Conservation (phyloP, 2,113 vertebrate genomes). For the Salvator merianae region DNA sequence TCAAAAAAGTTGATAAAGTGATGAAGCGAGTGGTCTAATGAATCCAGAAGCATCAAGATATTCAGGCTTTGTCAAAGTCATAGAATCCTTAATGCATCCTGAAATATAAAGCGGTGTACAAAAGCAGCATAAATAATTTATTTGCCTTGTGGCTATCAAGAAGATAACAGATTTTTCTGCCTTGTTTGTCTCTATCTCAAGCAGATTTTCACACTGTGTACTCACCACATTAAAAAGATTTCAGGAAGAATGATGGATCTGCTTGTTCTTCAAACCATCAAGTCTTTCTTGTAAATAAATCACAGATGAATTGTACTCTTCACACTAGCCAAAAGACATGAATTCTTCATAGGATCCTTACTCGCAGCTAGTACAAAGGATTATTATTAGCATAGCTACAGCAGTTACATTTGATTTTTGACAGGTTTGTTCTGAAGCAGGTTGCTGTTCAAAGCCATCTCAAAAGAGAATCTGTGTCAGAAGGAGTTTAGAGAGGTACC, state of each 20-base stretch:
- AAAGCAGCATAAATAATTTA: conserved; percentile 63
- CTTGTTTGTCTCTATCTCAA: conserved; percentile 35
- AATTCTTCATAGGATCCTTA: conserved; percentile 15
- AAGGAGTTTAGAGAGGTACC: neutral
- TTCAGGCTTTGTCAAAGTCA: conserved; percentile 24
- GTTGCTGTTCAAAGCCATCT: neutral
- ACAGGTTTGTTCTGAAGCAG: neutral
- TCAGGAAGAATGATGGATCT: neutral
- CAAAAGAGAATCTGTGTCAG: neutral
- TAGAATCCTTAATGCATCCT: conserved; percentile 49
- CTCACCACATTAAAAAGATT: conserved; percentile 23
- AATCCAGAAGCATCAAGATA: conserved; percentile 41
- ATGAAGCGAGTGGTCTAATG: neutral
- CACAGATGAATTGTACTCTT: conserved; percentile 49
- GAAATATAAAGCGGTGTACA: conserved; percentile 54
- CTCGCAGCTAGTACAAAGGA: conserved; percentile 3
- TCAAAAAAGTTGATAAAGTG: conserved; percentile 25
- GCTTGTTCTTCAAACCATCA: conserved; percentile 46
- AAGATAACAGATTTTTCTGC: conserved; percentile 28
- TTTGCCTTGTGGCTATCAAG: conserved; percentile 44
- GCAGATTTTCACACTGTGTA: conserved; percentile 2
- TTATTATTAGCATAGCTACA: neutral
- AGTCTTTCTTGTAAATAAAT: conserved; percentile 48
- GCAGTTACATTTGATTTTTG: neutral
- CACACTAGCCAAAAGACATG: conserved; percentile 7